Percentiles rank a stretch among this genome's conserved stretches.
Conservation (phyloP, 1,140 invertebrate genomes). For the Trichonephila clavipes region DNA sequence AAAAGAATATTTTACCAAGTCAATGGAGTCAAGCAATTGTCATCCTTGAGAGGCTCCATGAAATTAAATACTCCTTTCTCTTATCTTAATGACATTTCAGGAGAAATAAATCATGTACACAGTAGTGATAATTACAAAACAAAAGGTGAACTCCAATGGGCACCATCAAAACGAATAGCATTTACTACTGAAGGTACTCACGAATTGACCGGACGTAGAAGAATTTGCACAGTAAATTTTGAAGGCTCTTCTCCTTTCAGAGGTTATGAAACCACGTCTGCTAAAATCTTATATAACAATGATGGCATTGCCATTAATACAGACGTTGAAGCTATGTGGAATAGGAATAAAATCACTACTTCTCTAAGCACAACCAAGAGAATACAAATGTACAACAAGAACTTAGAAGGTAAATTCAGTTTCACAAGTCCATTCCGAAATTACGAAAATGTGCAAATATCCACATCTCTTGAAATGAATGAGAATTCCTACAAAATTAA, state of each 20-base stretch:
- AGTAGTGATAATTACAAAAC: conserved; percentile 16
- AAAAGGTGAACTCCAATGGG: conserved; percentile 40
- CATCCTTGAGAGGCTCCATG: not conserved
- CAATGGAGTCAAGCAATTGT: not conserved
- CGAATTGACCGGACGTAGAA: conserved; percentile 6
- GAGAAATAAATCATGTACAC: conserved; percentile 16
- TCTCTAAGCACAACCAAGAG: conserved; percentile 2
- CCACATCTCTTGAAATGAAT: conserved; percentile 47
- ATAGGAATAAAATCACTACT: conserved; percentile 49
- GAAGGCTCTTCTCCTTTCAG: conserved; percentile 44
- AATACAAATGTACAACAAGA: conserved; percentile 37
- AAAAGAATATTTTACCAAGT: not conserved
- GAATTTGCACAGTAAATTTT: conserved; percentile 50
- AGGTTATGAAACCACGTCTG: conserved; percentile 38
- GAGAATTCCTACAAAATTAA: conserved; percentile 63
- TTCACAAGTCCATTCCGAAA: conserved; percentile 68
- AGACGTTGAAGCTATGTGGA: conserved; percentile 69
- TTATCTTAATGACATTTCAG: conserved; percentile 44
- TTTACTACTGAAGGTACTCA: conserved; percentile 69
- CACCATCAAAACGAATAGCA: conserved; percentile 10
- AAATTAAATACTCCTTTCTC: conserved; percentile 57
- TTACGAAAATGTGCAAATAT: conserved; percentile 50
- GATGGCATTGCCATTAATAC: conserved; percentile 54
- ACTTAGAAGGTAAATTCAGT: conserved; percentile 62
- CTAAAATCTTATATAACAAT: conserved; percentile 61